Base-by-base conservation (phyloP, 2,888 invertebrate genomes). In the Incurvaria masculella region DNA sequence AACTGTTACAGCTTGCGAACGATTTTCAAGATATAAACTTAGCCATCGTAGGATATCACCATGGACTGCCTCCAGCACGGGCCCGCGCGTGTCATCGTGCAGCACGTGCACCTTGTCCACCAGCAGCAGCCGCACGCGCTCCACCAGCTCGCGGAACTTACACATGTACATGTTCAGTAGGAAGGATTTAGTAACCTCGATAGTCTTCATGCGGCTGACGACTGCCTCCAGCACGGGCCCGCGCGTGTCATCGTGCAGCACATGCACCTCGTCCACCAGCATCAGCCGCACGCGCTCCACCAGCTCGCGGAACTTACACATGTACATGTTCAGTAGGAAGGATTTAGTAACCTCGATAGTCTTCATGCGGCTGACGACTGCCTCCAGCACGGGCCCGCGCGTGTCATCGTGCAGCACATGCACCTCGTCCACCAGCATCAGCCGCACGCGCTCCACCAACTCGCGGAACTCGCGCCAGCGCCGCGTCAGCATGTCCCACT, bases 401-500 rank as follows among this genome's bases (percentile, higher is more conserved):
- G 64, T 63, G 50, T 82, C 81, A 57, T 91, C 90, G 60, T 86
- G 87, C 42, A 92, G 64, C 46, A 90, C 79, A 65, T 92, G 91
- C 10, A 88, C 88, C 68, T 91, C 91, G 61, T 91, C 91, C 45
- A 89, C 85, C 43, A 89, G 74, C 62, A 89, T 85, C 42, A 89
- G 63, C 57, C 83, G 84, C 11, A 91, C 80, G 8, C 78, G 62
- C 52, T 82, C 78, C 17, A 89, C 82, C 14, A 89, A 62, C 8
- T 76, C 67, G 49, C 76, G 74, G 60, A 87, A 82, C 58, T 89
- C 87, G 53, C 80, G 81, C 88, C 88, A 90, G 51, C 83, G 79
- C 49, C 91, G 79, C 0, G 90, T 91, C 56, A 91, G 61, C 56
- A 87, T 86, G 64, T 92, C 91, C 90, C 90, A 91, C 68, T 91